Base-by-base conservation (phyloP, 2,888 invertebrate species). In the Disparrhopalites patrizii region DNA sequence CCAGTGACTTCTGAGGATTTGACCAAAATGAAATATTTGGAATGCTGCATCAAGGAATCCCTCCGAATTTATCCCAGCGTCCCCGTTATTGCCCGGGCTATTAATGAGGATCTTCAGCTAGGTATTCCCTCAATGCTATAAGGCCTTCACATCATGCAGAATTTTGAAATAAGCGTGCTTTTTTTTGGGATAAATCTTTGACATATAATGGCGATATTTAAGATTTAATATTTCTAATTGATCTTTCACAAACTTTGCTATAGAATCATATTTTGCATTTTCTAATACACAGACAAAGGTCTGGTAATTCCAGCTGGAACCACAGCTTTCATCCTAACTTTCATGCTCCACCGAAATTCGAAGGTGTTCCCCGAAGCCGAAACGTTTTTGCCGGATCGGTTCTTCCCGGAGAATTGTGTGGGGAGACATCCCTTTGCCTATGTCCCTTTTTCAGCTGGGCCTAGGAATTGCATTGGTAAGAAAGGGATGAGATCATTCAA, bases 1-100 rank as follows among this genome's bases (percentile, higher is more conserved):
- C 77, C 78, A 13, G 77, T 81, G 1, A 79, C 81, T 3, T 77
- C 79, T 68, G 80, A 80, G 31, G 83, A 83, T 69, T 70, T 78
- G 20, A 73, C 76, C 27, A 72, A 75, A 51, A 77, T 80, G 77
- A 78, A 78, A 62, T 79, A 78, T 67, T 70, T 79, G 27, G 80
- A 80, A 60, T 76, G 76, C 62, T 79, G 79, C 67, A 79, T 80
- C 58, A 80, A 80, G n/a, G 80, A 80, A 72, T 76, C 79, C 3
- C 73, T 80, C 23, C 43, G 58, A 23, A 70, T 80, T 7, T 79
- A 78, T 65, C 80, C 79, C 1, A 78, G 79, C 57, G 79, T 80
- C 3, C 79, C 80, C 1, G 68, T 79, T 38, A 75, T 79, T 60
- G 79, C 76, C 2, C 70, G 80, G 57, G 66, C 72, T 60, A 70